phyloP scores from a whole-genome alignment of 2,888 invertebrate genomes.

The Sphaerophoria rueppellii region DNA sequence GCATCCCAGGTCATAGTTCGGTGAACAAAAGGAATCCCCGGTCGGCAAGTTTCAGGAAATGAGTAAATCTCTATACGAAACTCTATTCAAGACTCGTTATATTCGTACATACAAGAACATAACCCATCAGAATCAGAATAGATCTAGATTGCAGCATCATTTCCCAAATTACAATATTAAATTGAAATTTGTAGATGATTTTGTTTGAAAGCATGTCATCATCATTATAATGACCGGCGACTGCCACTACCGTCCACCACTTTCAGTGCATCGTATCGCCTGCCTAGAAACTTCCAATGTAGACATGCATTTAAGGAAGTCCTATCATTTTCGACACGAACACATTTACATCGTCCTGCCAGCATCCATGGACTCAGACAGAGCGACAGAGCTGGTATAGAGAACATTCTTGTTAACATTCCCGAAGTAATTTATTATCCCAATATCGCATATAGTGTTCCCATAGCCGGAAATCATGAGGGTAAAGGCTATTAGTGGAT shows the following conservation, averaged over 20 bases:
- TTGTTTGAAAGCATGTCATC: constrained; percentile 66
- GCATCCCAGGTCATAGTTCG: constrained; percentile 1
- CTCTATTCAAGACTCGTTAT: constrained; percentile 11
- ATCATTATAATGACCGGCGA: constrained; percentile 62
- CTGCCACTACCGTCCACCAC: neutral
- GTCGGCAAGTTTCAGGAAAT: too few relatives aligned
- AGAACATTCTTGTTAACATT: constrained; percentile 66
- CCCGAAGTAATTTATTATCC: constrained; percentile 69
- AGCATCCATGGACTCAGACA: neutral
- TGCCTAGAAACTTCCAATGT: neutral
- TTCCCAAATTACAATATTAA: constrained; percentile 69
- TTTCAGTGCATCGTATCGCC: neutral
- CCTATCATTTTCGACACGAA: constrained; percentile 37
- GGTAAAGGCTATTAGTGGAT: constrained; percentile 70
- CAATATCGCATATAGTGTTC: constrained; percentile 58
- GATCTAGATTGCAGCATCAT: constrained; percentile 70
- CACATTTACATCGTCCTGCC: neutral
- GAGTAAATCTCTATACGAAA: neutral
- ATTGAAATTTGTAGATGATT: constrained; percentile 74
- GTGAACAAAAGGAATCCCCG: constrained; percentile 35
- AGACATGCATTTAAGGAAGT: constrained; percentile 36
- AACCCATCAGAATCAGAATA: constrained; percentile 17
- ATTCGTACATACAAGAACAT: constrained; percentile 6
- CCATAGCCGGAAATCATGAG: constrained; percentile 58
- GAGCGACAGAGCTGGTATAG: neutral